Evolutionary conservation across 2,888 invertebrate genomes (phyloP), one percentile per base, ranked within the genome.

Genomic region (Geotrupes spiniger): DNA sequence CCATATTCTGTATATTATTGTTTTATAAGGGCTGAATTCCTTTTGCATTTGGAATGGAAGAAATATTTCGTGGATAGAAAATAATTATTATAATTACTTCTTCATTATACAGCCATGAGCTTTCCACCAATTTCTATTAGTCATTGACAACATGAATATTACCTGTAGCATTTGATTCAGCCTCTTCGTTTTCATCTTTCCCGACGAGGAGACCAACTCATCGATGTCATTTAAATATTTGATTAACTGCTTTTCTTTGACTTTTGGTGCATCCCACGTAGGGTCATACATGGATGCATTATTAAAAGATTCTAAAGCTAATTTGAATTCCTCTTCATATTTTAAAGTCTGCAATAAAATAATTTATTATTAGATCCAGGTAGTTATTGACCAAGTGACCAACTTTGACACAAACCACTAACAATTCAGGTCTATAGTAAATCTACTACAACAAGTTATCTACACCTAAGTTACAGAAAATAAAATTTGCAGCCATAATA

Each of bases 301-400:
- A 41, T 78, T 73, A 61, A 89, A 88, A 26, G 84, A 84, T 48
- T 83, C 77, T 36, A 92, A 67, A 0, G 90, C 87, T 60, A 79
- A 74, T 49, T 79, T 75, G 67, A 85, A 92, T 46, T 84, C 80
- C 70, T 92, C 91, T 63, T 87, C 85, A 66, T 89, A 91, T 68
- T 85, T 87, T 41, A 86, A 74, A 1, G 85, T 86, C 90, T 89
- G n/a, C n/a, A n/a, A n/a, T n/a, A 66, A 38, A 68, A 66, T 42
- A 10, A 1, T 33, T 14, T 4, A 21, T 21, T 21, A 21, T 6
- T n/a, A n/a, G 6, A 21, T 21, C 6, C 21, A 21, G 6, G 21
- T 21, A 21, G 4, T 21, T 21, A n/a, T n/a, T n/a, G n/a, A n/a
- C n/a, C n/a, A n/a, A n/a, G n/a, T 21, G 6, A 21, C 6, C 21